These are phyloP conservation scores for Suricata suricatta DNA, from an alignment of 2,113 vertebrate species.

Conservation along the genomic window DNA sequence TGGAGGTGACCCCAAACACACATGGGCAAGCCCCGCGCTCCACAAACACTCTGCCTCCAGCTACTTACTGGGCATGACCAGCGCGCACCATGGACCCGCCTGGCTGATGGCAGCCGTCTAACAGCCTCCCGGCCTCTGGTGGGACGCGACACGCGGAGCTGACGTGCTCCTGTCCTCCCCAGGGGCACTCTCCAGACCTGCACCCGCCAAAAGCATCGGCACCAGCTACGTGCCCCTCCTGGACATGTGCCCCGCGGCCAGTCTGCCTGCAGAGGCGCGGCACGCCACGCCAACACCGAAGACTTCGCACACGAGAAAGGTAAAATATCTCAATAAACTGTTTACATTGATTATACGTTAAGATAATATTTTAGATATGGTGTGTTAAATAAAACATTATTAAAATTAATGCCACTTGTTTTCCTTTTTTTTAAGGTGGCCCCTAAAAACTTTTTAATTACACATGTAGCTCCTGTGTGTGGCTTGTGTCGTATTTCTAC, in stretches of 20 bases:
- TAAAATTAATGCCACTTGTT: constrained; percentile 40
- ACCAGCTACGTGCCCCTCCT: background rate
- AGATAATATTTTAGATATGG: background rate
- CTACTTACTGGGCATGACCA: constrained; percentile 1
- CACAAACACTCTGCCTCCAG: constrained; percentile 1
- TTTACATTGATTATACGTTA: background rate
- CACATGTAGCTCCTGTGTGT: background rate
- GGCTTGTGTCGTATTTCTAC: background rate
- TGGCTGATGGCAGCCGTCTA: background rate
- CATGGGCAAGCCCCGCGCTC: background rate
- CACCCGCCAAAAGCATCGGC: background rate
- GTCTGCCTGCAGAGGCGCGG: background rate
- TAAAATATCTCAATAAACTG: background rate
- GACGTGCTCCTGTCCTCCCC: background rate
- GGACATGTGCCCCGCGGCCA: background rate
- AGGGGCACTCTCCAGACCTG: background rate
- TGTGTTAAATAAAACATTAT: background rate
- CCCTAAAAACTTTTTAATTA: constrained; percentile 28
- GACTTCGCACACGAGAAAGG: background rate
- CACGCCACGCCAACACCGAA: background rate
- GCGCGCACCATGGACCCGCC: background rate
- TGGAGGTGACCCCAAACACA: constrained; percentile 67
- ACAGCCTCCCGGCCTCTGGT: background rate
- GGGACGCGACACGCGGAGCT: background rate
- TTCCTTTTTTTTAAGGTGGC: constrained; percentile 1